Percentiles rank a stretch among this genome's conserved stretches.
These are phyloP conservation scores for Callipepla californica DNA, from an alignment of 2,113 vertebrate species.

Conservation along the genomic window DNA sequence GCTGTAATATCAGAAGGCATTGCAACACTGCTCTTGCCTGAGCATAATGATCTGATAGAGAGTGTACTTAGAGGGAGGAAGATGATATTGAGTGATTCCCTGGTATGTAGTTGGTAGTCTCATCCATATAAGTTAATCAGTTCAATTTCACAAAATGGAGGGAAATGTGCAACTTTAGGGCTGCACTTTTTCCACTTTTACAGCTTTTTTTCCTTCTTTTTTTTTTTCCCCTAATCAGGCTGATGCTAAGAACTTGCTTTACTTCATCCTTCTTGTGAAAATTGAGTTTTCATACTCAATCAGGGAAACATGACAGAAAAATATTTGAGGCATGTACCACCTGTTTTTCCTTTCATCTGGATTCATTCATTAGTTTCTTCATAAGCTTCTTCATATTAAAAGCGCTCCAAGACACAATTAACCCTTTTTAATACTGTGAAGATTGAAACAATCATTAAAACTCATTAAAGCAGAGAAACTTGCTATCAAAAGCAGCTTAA, in stretches of 20 bases:
- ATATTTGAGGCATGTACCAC: conserved; percentile 36
- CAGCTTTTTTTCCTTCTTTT: not conserved
- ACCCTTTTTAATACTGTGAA: conserved; percentile 38
- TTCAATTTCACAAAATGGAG: not conserved
- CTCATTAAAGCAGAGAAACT: conserved; percentile 43
- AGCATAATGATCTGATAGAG: not conserved
- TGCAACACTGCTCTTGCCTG: not conserved
- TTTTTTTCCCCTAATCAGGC: not conserved
- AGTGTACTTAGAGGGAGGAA: not conserved
- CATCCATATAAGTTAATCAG: accelerated
- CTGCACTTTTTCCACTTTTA: not conserved
- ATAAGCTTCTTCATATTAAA: not conserved
- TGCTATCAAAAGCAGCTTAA: conserved; percentile 35
- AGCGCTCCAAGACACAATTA: conserved; percentile 49
- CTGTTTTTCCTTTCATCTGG: conserved; percentile 52
- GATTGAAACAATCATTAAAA: conserved; percentile 39
- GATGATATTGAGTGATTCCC: not conserved
- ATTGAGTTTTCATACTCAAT: conserved; percentile 52
- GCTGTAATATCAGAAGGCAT: not conserved
- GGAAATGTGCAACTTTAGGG: not conserved
- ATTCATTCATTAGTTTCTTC: conserved; percentile 18
- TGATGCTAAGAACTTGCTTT: conserved; percentile 1
- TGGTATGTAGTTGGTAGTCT: not conserved
- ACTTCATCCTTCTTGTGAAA: conserved; percentile 37
- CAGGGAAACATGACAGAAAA: conserved; percentile 28